Evolutionary conservation across 1,140 invertebrate species (phyloP), one percentile per base, ranked within the genome.

Genomic region (Drosophila guanche): DNA sequence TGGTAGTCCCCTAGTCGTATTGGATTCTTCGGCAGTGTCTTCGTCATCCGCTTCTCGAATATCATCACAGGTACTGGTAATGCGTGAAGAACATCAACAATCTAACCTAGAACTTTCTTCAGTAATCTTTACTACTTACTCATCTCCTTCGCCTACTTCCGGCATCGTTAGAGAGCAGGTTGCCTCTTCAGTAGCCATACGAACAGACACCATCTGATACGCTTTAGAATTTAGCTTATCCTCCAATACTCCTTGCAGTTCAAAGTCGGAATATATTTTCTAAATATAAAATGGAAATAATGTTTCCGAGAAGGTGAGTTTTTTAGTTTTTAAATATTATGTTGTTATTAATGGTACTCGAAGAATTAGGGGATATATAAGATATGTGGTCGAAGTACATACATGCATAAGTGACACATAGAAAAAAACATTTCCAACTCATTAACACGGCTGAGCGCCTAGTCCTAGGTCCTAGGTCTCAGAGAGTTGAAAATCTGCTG

Each of bases 191-290:
- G 99, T 97, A 92, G 98, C 96, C 95, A 99, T 97, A 79, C 99
- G 94, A 79, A 96, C 95, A 57, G 95, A 95, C 79, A 99, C 96
- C 48, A 95, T 96, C 92, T 99, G 97, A 94, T 99, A 99, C 81
- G 95, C 95, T 93, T 99, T 99, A 46, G 96, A 97, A 93, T 99
- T 98, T n/a, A 99, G 92, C 92, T 98, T 97, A 91, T 99, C 98
- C 90, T 99, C 98, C 91, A 98, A 97, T 16, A 99, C 98, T 65
- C 99, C 98, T 93, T 99, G 98, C 55, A 99, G 94, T 92, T 99
- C 98, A 93, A 99, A 99, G 92, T 99, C 98, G 20, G 97, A 97
- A 92, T 99, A 99, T 89, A 99, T 95, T 96, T 99, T 99, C 97
- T 99, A 53, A 42, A 70, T 65, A 72, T 58, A 37, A 42, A 43